Base-by-base conservation (phyloP, 2,113 vertebrate genomes). In the Capreolus pygargus region DNA sequence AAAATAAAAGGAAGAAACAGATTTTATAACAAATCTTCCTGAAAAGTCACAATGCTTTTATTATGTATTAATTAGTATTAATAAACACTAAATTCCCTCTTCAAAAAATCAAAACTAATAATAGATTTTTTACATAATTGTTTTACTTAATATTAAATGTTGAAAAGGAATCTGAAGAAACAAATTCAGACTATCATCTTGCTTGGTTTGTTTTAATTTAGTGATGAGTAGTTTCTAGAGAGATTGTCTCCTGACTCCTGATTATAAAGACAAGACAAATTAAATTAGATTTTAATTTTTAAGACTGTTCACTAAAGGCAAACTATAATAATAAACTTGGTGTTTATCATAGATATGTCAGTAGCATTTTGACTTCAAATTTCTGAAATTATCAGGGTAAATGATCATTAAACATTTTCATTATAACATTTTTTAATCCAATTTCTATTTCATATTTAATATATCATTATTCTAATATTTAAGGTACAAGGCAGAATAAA, bases 111-210 rank as follows among this genome's bases (percentile, higher is more conserved):
- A 55, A 83, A 90, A 52, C 6, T 57, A 52, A 14, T 57, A 52
- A 14, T 79, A 85, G 16, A 21, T 60, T 91, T 89, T 5, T 23
- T 58, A 54, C 83, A 64, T 43, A 74, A 27, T 96, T 60, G 43
- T 92, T 96, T 96, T 89, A 76, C 36, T 82, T 90, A 92, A n/a
- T 27, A 70, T 82, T 95, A 89, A 95, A 93, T 79, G 23, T 91
- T 74, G 25, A 85, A 84, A 85, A 16, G 43, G 45, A 93, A 88
- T 93, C 8, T 76, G 25, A 95, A 84, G 90, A 84, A 88, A 55
- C 11, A 87, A 50, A 60, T 55, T 84, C 7, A 87, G 70, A 90
- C 47, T 70, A 52, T 86, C n/a, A 13, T 30, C 57, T 60, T 47
- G 15, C 33, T 90, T 70, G 19, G 19, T 39, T 95, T 86, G 43